Conservation (phyloP, 2,888 invertebrate genomes). For the Tenodera sinensis region DNA sequence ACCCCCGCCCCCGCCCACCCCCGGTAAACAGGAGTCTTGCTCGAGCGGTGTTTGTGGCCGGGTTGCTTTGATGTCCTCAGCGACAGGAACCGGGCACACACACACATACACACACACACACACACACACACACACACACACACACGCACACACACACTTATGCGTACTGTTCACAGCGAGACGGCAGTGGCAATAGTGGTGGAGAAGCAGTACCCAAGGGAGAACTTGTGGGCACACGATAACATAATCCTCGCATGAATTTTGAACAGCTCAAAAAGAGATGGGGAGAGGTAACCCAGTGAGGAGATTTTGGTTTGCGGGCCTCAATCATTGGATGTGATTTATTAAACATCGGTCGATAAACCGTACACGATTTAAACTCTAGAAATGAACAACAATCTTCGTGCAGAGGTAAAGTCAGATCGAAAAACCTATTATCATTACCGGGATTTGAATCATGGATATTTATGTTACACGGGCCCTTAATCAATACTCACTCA, state of each 20-base stretch:
- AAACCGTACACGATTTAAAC: too few relatives aligned
- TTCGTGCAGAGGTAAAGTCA: too few relatives aligned
- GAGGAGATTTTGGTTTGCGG: neutral
- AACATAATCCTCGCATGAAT: neutral
- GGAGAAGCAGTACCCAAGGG: neutral
- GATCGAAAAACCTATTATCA: too few relatives aligned
- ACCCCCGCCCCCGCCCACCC: neutral
- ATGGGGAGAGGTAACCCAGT: neutral
- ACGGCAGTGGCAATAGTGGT: neutral
- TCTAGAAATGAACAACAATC: too few relatives aligned
- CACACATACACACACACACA: too few relatives aligned
- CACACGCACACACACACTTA: neutral
- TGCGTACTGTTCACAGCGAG: neutral
- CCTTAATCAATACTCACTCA: too few relatives aligned
- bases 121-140: neutral
- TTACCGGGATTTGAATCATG: too few relatives aligned
- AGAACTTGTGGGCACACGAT: neutral
- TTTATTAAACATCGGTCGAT: neutral
- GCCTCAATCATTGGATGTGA: neutral
- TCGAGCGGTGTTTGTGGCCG: conserved; percentile 13
- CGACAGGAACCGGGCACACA: neutral
- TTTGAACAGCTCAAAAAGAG: neutral
- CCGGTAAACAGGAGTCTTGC: conserved; percentile 13
- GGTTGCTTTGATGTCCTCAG: conserved; percentile 12
- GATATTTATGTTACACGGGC: too few relatives aligned